A percentile compares a stretch with the other conserved stretches of the same genome.
phyloP scores from a whole-genome alignment of 2,797 vertebrate genomes.

The Chelon labrosus region DNA sequence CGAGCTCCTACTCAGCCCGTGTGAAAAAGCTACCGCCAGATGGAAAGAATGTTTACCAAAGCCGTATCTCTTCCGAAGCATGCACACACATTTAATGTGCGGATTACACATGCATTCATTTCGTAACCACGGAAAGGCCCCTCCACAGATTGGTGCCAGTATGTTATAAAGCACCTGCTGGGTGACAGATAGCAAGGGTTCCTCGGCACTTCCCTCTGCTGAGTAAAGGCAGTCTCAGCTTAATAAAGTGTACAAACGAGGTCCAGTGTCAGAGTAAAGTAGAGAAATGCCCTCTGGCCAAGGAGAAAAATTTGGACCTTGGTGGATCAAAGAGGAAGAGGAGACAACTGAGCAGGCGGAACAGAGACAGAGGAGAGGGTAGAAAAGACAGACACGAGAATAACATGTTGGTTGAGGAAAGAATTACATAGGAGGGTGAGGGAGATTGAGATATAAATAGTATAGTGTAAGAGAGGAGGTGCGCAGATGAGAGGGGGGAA shows the following conservation, averaged over 20 bases:
- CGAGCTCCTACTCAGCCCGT: background rate
- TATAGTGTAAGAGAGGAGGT: constrained; percentile 27
- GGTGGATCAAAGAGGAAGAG: constrained; percentile 50
- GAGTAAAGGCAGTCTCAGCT: constrained; percentile 15
- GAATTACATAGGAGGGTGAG: background rate
- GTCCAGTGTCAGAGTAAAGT: constrained; percentile 45
- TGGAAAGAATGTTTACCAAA: background rate
- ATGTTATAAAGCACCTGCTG: constrained; percentile 12
- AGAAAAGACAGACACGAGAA: background rate
- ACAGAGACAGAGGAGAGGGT: background rate
- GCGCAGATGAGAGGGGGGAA: constrained; percentile 27
- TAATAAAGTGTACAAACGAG: constrained; percentile 38
- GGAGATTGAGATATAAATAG: constrained; percentile 7
- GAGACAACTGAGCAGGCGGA: constrained; percentile 24
- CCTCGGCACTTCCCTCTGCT: constrained; percentile 27
- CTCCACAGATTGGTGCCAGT: constrained; percentile 5
- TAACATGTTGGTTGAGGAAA: too few species aligned
- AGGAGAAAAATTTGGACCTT: constrained; percentile 25
- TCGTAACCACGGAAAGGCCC: background rate
- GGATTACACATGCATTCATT: background rate
- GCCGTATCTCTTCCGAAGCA: background rate
- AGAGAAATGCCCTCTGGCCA: constrained; percentile 41
- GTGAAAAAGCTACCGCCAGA: background rate
- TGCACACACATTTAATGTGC: background rate
- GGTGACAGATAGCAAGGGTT: constrained; percentile 5